Percentiles rank a stretch among this genome's conserved stretches.
phyloP scores from a whole-genome alignment of 2,797 vertebrate genomes.

The Molossus alvarezi region DNA sequence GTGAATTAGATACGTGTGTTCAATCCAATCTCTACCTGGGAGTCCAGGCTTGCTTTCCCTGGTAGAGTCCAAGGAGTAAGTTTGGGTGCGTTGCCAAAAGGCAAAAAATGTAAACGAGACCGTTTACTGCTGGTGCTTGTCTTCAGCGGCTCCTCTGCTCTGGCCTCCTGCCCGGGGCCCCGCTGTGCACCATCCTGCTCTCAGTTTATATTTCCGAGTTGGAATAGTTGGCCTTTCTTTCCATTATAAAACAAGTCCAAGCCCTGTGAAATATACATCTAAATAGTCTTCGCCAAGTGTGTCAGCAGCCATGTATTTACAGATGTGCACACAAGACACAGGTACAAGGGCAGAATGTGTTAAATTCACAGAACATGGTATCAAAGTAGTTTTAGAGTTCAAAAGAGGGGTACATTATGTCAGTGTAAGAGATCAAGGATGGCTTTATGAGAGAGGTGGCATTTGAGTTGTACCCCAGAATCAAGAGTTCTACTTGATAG shows the following conservation, averaged over 20 bases:
- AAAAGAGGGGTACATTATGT: conserved; percentile 18
- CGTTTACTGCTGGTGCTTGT: neutral
- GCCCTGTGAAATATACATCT: neutral
- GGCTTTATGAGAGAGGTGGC: neutral
- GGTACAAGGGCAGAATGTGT: conserved; percentile 35
- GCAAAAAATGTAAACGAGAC: neutral
- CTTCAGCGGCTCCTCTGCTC: neutral
- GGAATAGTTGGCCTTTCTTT: conserved; percentile 17
- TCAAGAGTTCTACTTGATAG: conserved; percentile 5
- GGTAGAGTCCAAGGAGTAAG: neutral
- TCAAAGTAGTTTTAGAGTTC: conserved; percentile 20
- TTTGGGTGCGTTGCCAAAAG: conserved; percentile 46
- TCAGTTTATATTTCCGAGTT: neutral
- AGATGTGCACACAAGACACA: neutral
- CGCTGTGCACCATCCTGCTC: neutral
- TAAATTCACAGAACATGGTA: neutral
- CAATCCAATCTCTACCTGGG: neutral
- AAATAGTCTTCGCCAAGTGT: neutral
- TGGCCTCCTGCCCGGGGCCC: neutral
- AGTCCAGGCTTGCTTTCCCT: neutral
- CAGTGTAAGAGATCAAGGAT: neutral
- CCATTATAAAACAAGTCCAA: neutral
- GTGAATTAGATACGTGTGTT: neutral
- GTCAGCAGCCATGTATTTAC: neutral
- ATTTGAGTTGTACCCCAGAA: neutral